Conservation (phyloP, 2,113 vertebrate species). For the Falco punctatus region DNA sequence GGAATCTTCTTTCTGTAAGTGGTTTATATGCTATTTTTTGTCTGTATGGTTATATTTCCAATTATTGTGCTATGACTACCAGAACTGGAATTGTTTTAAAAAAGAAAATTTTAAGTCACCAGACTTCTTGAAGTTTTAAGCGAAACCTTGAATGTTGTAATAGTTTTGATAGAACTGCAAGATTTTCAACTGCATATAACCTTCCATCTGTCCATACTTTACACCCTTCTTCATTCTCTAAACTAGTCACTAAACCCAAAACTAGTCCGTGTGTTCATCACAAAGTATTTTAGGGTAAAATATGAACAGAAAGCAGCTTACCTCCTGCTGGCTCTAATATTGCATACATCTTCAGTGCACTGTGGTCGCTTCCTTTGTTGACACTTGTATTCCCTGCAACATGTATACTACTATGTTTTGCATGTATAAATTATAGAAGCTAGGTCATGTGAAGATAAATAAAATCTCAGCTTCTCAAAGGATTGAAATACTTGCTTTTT, state of each 20-base stretch:
- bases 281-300: background rate
- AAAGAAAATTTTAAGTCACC: background rate
- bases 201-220: background rate
- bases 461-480: background rate
- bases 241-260: background rate
- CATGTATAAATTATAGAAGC: background rate
- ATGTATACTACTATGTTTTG: background rate
- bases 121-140: background rate
- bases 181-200: background rate
- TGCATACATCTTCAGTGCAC: background rate
- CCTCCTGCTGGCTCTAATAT: background rate
- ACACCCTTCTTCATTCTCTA: background rate
- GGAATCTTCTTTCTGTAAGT: background rate
- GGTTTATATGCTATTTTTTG: background rate
- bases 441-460: background rate
- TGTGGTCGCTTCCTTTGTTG: background rate
- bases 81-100: background rate
- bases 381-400: background rate
- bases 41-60: background rate
- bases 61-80: background rate
- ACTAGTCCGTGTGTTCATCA: background rate
- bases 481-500: background rate
- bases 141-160: background rate
- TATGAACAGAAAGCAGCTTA: background rate
- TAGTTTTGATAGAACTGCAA: background rate